These are phyloP conservation scores for Lepus europaeus DNA, from an alignment of 2,113 vertebrate genomes.

Conservation along the genomic window DNA sequence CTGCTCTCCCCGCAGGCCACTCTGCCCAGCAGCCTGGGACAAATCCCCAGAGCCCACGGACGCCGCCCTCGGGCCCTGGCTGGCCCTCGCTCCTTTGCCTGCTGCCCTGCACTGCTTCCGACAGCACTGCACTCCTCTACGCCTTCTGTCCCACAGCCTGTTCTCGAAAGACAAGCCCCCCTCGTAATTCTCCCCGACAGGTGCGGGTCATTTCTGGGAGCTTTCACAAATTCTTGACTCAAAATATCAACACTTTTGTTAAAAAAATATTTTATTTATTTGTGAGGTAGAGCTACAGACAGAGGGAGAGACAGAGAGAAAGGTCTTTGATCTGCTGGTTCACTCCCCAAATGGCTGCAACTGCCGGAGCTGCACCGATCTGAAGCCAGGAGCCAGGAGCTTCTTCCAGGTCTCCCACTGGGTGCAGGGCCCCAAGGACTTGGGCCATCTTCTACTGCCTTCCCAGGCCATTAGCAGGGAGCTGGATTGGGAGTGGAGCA, in stretches of 20 bases:
- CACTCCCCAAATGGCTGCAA: too few relatives aligned
- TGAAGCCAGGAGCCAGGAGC: too few relatives aligned
- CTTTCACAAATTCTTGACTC: background rate
- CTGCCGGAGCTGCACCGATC: too few relatives aligned
- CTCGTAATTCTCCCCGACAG: background rate
- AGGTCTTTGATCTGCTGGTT: too few relatives aligned
- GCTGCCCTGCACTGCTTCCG: background rate
- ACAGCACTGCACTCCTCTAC: background rate
- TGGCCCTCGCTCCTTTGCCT: background rate
- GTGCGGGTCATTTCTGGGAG: background rate
- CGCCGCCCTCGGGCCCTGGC: background rate
- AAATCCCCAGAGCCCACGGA: background rate
- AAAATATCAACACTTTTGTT: background rate
- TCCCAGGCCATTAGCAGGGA: too few relatives aligned
- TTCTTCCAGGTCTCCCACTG: too few relatives aligned
- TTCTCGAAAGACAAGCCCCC: background rate
- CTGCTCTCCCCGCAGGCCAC: background rate
- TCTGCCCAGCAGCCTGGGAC: background rate
- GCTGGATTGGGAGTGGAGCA: too few relatives aligned
- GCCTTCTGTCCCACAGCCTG: background rate
- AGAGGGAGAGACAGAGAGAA: too few relatives aligned
- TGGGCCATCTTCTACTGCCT: too few relatives aligned
- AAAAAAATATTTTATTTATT: too few relatives aligned
- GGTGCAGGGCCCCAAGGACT: too few relatives aligned
- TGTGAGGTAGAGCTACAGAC: too few relatives aligned